phyloP scores from a whole-genome alignment of 2,888 invertebrate species.

The Spodoptera picta region DNA sequence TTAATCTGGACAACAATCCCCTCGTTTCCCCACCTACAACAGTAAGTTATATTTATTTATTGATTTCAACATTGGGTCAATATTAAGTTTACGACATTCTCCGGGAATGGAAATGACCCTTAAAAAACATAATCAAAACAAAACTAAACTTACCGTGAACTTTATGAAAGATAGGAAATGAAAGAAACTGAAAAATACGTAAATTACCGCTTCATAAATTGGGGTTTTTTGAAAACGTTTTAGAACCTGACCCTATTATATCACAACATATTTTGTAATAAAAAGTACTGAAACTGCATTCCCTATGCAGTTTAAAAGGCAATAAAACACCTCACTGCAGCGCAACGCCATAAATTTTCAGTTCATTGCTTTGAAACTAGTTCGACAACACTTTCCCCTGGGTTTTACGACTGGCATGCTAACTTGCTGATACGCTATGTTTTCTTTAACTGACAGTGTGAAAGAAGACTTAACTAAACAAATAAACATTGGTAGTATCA shows the following conservation, averaged over 20 bases:
- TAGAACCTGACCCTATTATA: not conserved
- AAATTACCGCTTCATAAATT: no score
- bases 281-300: conserved; percentile 13
- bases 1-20: conserved; percentile 96
- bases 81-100: no score
- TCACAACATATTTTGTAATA: not conserved
- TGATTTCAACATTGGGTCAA: not conserved
- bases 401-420: conserved; percentile 33
- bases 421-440: conserved; percentile 20
- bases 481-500: conserved; percentile 1
- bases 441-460: conserved; percentile 31
- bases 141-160: no score
- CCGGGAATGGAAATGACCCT: no score
- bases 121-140: no score
- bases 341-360: conserved; percentile 19
- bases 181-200: no score
- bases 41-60: conserved; percentile 88
- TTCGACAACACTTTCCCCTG: conserved; percentile 29
- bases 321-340: conserved; percentile 17
- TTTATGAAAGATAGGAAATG: no score
- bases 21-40: conserved; percentile 97
- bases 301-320: conserved; percentile 27
- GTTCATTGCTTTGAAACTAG: conserved; percentile 5
- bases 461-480: conserved; percentile 6
- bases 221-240: no score